Evolutionary conservation across 2,888 invertebrate species (phyloP).

Genomic region (Microlaimidae sp.): DNA sequence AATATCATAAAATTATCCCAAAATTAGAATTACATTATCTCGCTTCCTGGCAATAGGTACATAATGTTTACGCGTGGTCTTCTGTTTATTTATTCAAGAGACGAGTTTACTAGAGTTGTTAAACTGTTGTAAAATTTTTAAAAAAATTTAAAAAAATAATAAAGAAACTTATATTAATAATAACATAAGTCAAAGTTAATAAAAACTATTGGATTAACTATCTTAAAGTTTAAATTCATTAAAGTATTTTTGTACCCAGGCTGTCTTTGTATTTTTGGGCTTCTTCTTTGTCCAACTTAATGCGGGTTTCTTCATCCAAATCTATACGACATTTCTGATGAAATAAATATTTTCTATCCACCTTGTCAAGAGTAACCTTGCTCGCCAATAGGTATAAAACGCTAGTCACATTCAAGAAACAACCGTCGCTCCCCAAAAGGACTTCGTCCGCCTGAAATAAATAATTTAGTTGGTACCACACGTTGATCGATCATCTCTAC

Average conservation of each 20-base stretch:
- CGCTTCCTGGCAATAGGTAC: too few relatives aligned
- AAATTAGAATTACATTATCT: too few relatives aligned
- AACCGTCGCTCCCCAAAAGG: constrained; percentile 73
- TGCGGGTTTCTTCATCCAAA: constrained; percentile 48
- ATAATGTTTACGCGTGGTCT: too few relatives aligned
- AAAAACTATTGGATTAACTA: too few relatives aligned
- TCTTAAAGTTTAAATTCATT: too few relatives aligned
- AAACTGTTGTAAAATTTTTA: too few relatives aligned
- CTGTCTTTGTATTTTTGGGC: constrained; percentile 51
- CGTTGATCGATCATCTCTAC: too few relatives aligned
- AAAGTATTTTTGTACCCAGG: neutral
- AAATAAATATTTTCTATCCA: constrained; percentile 73
- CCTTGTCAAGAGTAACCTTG: constrained; percentile 66
- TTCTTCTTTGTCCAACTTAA: constrained; percentile 64
- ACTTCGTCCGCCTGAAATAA: constrained; percentile 58
- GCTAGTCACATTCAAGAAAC: constrained; percentile 78
- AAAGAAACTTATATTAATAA: too few relatives aligned
- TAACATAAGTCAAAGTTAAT: too few relatives aligned
- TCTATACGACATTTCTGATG: constrained; percentile 46
- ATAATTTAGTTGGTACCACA: too few relatives aligned
- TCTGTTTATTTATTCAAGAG: neutral
- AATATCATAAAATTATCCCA: too few relatives aligned
- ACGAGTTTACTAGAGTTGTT: neutral
- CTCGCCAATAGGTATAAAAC: constrained; percentile 73
- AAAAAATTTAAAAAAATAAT: too few relatives aligned